A percentile compares a stretch with the other conserved stretches of the same genome.
These are phyloP conservation scores for Eublepharis macularius DNA, from an alignment of 2,113 vertebrate species.

Conservation along the genomic window DNA sequence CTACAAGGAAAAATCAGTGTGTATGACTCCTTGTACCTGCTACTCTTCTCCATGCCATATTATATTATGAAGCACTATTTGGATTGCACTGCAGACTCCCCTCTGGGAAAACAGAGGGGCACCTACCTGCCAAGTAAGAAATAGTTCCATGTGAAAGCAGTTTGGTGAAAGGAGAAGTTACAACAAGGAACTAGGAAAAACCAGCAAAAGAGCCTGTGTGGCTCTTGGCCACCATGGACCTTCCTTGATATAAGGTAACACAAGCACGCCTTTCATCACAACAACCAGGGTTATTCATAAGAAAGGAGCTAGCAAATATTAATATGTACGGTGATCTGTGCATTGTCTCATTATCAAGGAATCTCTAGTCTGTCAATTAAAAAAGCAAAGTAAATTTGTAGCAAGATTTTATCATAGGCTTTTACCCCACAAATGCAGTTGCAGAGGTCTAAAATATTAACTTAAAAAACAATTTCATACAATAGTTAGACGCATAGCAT, in stretches of 20 bases:
- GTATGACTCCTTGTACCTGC: not conserved
- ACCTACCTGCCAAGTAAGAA: not conserved
- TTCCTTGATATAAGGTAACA: not conserved
- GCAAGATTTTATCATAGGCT: not conserved
- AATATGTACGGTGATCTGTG: not conserved
- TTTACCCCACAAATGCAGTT: not conserved
- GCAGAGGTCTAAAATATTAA: not conserved
- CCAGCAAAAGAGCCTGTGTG: not conserved
- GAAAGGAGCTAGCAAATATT: not conserved
- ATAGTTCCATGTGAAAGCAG: no score
- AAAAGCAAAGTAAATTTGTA: not conserved
- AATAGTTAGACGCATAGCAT: not conserved
- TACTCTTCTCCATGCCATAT: not conserved
- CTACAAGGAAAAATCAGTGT: not conserved
- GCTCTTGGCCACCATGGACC: not conserved
- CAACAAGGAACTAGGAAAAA: not conserved
- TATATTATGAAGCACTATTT: not conserved
- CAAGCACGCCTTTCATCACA: no score
- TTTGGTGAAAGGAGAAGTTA: not conserved
- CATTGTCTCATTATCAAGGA: not conserved
- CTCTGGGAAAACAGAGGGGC: not conserved
- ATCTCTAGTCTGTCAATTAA: not conserved
- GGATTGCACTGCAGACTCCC: not conserved
- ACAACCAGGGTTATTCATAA: not conserved
- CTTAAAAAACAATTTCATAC: not conserved